Evolutionary conservation across 2,888 invertebrate species (phyloP).

Genomic region (Iselma pallidipennis): DNA sequence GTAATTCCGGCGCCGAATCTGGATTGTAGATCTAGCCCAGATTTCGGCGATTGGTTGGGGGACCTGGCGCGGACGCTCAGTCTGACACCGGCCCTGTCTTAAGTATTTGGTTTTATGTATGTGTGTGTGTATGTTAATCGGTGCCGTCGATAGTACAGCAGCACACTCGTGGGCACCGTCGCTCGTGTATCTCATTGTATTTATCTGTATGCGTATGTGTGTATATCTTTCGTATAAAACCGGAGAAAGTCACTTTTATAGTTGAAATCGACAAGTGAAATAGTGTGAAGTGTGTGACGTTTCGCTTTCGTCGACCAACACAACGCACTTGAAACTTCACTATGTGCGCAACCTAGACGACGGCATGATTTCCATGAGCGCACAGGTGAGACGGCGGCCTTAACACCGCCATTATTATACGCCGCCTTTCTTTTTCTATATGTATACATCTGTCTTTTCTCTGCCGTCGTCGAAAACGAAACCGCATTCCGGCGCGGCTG

Average conservation of each 20-base stretch:
- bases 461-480: slow-evolving; percentile 41
- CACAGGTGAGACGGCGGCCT: slow-evolving; percentile 24
- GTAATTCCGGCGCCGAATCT: neutral
- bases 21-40: neutral
- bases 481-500: slow-evolving; percentile 33
- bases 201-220: slow-evolving; percentile 28
- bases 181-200: slow-evolving; percentile 41
- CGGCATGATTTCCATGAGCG: slow-evolving; percentile 24
- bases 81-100: slow-evolving; percentile 14
- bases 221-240: slow-evolving; percentile 24
- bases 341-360: slow-evolving; percentile 16
- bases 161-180: slow-evolving; percentile 41
- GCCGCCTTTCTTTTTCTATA: slow-evolving; percentile 19
- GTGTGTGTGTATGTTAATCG: slow-evolving; percentile 35
- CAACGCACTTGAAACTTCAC: slow-evolving; percentile 6
- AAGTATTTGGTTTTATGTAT: slow-evolving; percentile 30
- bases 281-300: slow-evolving; percentile 19
- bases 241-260: slow-evolving; percentile 17
- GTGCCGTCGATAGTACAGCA: slow-evolving; percentile 19
- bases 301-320: slow-evolving; percentile 26
- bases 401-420: slow-evolving; percentile 7
- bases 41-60: neutral
- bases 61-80: neutral
- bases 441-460: slow-evolving; percentile 27
- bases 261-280: slow-evolving; percentile 1